Base-by-base conservation (phyloP, 1,140 invertebrate genomes). In the Drosophila mojavensis region DNA sequence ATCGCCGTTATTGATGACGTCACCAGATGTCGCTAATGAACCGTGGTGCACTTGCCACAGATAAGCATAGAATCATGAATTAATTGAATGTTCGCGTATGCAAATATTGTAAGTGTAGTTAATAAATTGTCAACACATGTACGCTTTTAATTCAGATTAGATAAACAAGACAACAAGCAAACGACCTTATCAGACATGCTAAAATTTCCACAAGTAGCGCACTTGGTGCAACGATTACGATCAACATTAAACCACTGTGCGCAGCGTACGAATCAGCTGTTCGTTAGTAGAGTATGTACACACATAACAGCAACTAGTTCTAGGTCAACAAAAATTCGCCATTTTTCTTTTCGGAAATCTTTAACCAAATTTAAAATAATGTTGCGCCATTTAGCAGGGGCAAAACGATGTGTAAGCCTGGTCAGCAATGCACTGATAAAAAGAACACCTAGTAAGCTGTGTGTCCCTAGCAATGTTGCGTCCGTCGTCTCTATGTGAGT, bases 351-450 rank as follows among this genome's bases (percentile, higher is more conserved):
- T 33, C 6, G 6, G 33, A 1, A 7, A 7, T 3, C 2, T 33
- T 9, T 33, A 33, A 33, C 10, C 33, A 9, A 33, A 33, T 33
- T 33, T 9, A 1, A 9, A 7, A 10, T 66, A 54, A 88, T 88
- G 84, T 53, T 88, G 33, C 83, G 80, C 26, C 64, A 80, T 6
- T 56, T 88, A 13, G 15, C 55, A 11, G 51, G 56, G 48, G 61
- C 78, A 48, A 55, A 51, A 59, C 89, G 78, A 41, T 78, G 64
- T 30, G 71, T 75, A 26, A 5, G 41, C 13, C 36, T 75, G 10
- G 9, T 67, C 10, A 73, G 55, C 20, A 17, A 28, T 36, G 30
- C 9, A 17, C 10, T 17, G n/a, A 47, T 47, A 6, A 47, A 26
- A 24, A 28, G 30, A 6, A 33, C 53, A n/a, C 15, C 9, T 36